Base-by-base conservation (phyloP, 2,888 invertebrate species). In the Dynastes hyllus region DNA sequence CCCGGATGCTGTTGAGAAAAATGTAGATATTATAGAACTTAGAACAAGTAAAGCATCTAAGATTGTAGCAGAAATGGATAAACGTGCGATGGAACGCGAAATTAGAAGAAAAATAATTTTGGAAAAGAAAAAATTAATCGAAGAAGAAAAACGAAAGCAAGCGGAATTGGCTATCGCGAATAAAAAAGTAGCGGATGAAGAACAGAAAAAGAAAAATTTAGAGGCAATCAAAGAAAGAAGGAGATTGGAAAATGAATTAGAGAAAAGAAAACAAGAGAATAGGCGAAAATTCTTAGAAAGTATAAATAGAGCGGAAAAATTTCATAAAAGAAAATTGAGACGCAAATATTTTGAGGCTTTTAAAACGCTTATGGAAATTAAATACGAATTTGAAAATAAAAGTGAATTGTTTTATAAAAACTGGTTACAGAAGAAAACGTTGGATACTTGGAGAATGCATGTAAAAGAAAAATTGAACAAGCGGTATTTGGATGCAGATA, bases 11-110 rank as follows among this genome's bases (percentile, higher is more conserved):
- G 86, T 90, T 75, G 90, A 91, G 87, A 90, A 82, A 29, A 81
- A 86, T 61, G n/a, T 55, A 45, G 9, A 77, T 79, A 61, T 77
- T 77, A 53, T 88, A 77, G 83, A 90, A 73, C 85, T 91, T 66
- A 89, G 90, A 83, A 91, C 91, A 81, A 88, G 91, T 79, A 92
- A 91, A 88, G 92, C 93, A 53, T 95, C 95, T 2, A 93, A 92
- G 86, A 93, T 95, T 85, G 86, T 95, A 65, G 91, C 92, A 86
- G 91, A 93, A 86, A 94, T 95, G 94, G 94, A 95, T 84, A 92
- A 93, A 78, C 91, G 94, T 80, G 94, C 95, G 0, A 87, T 93
- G 58, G 93, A 93, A 82, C 90, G 95, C 55, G 93, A 89, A 58
- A 85, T 89, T 81, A 87, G 89, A 53, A 86, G 88, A 78, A 85